These are phyloP conservation scores for Lordiphosa collinella DNA, from an alignment of 1,140 invertebrate species.

Conservation along the genomic window DNA sequence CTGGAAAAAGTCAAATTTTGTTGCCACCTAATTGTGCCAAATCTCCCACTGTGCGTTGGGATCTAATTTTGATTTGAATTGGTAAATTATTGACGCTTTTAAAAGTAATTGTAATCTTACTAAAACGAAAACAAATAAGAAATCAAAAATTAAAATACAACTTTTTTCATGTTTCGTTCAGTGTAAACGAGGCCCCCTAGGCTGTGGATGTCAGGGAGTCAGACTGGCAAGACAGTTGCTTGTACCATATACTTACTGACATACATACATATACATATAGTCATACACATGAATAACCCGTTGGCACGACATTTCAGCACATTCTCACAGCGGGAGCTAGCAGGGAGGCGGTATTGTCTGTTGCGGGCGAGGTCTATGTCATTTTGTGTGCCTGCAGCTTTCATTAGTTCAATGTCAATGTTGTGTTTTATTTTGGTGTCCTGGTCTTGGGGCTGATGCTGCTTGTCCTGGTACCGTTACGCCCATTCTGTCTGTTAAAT, in stretches of 20 bases:
- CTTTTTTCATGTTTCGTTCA: too few relatives aligned
- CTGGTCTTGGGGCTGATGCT: neutral
- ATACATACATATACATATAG: neutral
- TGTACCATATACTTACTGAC: neutral
- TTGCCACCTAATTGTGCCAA: too few relatives aligned
- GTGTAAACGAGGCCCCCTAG: neutral
- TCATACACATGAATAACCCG: constrained; percentile 9
- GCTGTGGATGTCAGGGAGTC: neutral
- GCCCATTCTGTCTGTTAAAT: neutral
- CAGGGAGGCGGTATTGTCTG: neutral
- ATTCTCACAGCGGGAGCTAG: neutral
- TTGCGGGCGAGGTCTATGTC: constrained; percentile 4
- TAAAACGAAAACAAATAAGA: too few relatives aligned
- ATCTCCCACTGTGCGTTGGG: too few relatives aligned
- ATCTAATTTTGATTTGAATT: too few relatives aligned
- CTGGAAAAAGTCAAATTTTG: too few relatives aligned
- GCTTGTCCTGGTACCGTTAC: neutral
- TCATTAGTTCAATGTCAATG: constrained; percentile 50
- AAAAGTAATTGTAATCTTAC: too few relatives aligned
- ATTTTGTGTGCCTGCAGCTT: constrained; percentile 37
- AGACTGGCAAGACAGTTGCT: neutral
- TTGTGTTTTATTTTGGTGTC: constrained; percentile 22
- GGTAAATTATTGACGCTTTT: too few relatives aligned
- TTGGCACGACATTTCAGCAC: constrained; percentile 9
- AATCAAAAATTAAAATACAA: too few relatives aligned